These are phyloP conservation scores for Eurypyga helias DNA, from an alignment of 2,113 vertebrate genomes.

Conservation along the genomic window DNA sequence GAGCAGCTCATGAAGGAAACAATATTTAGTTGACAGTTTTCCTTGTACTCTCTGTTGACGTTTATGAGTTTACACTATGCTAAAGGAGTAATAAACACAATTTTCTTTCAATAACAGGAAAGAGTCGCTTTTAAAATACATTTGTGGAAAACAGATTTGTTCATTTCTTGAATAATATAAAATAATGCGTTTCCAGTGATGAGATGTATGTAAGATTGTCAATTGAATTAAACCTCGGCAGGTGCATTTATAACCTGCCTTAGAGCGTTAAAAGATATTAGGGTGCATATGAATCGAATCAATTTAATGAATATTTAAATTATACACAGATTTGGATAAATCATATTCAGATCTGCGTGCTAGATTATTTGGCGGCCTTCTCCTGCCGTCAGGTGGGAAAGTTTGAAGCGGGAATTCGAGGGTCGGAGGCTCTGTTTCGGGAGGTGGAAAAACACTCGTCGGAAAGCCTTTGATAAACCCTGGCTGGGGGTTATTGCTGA, in stretches of 20 bases:
- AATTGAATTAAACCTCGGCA: slow-evolving; percentile 79
- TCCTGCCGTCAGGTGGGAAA: not conserved
- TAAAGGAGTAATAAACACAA: slow-evolving; percentile 96
- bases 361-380: slow-evolving; percentile 29
- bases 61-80: slow-evolving; percentile 98
- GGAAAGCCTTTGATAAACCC: not conserved
- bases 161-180: slow-evolving; percentile 85
- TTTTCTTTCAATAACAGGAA: slow-evolving; percentile 92
- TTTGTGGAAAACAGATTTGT: slow-evolving; percentile 81
- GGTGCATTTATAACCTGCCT: slow-evolving; percentile 80
- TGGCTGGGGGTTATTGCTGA: not conserved
- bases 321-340: slow-evolving; percentile 76
- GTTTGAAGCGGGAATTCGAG: not conserved
- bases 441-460: not conserved
- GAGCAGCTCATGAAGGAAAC: slow-evolving; percentile 95
- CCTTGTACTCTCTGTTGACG: slow-evolving; percentile 94
- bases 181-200: slow-evolving; percentile 76
- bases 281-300: slow-evolving; percentile 71
- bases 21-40: slow-evolving; percentile 99
- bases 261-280: slow-evolving; percentile 75
- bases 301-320: slow-evolving; percentile 80
- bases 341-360: slow-evolving; percentile 56
- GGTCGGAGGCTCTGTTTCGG: not conserved
- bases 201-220: slow-evolving; percentile 75
- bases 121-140: slow-evolving; percentile 83